A percentile compares a stretch with the other conserved stretches of the same genome.
These are phyloP conservation scores for Meiosimyza platycephala DNA, from an alignment of 2,888 invertebrate species.

Conservation along the genomic window DNA sequence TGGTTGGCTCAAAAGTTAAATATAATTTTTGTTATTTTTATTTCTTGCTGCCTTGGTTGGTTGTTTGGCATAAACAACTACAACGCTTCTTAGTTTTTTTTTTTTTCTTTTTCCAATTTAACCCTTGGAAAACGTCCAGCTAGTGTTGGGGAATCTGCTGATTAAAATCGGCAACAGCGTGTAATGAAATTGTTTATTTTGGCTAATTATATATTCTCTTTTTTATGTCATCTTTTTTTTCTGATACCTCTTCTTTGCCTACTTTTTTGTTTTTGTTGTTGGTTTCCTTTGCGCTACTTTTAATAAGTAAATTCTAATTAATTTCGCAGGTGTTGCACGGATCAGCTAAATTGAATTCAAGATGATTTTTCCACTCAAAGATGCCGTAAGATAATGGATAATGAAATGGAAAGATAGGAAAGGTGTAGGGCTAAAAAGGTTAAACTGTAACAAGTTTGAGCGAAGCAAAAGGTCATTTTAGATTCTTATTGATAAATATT, in stretches of 20 bases:
- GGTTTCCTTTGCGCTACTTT: constrained; percentile 32
- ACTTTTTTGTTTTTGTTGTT: constrained; percentile 18
- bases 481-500: no score
- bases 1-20: no score
- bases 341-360: constrained; percentile 62
- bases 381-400: no score
- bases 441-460: no score
- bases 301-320: constrained; percentile 62
- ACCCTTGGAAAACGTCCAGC: background rate
- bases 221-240: constrained; percentile 3
- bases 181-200: constrained; percentile 43
- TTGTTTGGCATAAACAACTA: no score
- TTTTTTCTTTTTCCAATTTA: no score
- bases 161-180: background rate
- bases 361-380: constrained; percentile 26
- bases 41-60: no score
- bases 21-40: no score
- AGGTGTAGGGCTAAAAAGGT: no score
- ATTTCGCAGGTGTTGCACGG: constrained; percentile 61
- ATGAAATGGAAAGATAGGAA: no score
- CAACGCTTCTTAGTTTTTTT: no score
- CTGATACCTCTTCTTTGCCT: background rate
- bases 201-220: constrained; percentile 40
- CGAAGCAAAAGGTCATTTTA: no score
- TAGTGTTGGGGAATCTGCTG: background rate